Percentiles rank a stretch among this genome's conserved stretches.
phyloP scores from a whole-genome alignment of 2,888 invertebrate genomes.

The Ennomos fuscantarius region DNA sequence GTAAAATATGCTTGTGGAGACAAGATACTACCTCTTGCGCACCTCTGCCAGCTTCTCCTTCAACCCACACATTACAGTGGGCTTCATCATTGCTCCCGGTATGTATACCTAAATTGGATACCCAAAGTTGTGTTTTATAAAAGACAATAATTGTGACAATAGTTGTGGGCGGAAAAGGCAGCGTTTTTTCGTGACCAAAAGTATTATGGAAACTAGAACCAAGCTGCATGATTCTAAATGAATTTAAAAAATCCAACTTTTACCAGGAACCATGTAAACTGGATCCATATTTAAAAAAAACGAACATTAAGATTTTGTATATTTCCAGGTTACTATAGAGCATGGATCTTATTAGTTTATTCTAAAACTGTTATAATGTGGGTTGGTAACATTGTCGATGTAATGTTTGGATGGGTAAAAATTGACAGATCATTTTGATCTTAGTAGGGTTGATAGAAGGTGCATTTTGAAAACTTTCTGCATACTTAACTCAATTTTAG shows the following conservation, averaged over 20 bases:
- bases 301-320: not conserved
- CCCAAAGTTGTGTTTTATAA: conserved; percentile 42
- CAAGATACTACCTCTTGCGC: no score
- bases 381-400: not conserved
- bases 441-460: no score
- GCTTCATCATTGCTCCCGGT: no score
- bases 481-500: no score
- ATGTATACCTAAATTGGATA: conserved; percentile 40
- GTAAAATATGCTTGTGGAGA: conserved; percentile 28
- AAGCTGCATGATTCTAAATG: no score
- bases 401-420: no score
- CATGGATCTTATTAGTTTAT: not conserved
- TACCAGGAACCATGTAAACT: no score
- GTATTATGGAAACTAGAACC: no score
- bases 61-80: conserved; percentile 36
- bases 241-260: no score
- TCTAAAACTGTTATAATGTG: not conserved
- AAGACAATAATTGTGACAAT: conserved; percentile 29
- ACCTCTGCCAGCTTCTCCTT: conserved; percentile 29
- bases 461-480: no score
- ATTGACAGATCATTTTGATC: no score
- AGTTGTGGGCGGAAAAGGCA: conserved; percentile 13
- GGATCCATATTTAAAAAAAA: not conserved
- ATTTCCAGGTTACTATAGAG: not conserved
- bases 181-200: conserved; percentile 11